Base-by-base conservation (phyloP, 2,797 vertebrate genomes). In the Hirundo rustica region DNA sequence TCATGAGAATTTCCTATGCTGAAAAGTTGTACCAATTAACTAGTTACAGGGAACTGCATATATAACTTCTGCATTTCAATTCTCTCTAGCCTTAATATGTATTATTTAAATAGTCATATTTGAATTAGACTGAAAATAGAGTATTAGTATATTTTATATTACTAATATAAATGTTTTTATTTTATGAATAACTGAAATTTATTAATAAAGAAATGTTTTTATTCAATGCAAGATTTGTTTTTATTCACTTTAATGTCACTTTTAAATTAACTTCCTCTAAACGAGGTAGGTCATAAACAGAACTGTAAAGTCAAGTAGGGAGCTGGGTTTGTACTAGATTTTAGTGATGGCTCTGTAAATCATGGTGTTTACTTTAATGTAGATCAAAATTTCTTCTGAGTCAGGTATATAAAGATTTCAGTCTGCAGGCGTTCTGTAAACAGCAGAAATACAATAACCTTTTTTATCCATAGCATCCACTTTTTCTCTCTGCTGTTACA, bases 401-500 rank as follows among this genome's bases (percentile, higher is more conserved):
- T 54, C 16, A 16, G 11, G 16, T 51, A 4, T 60, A 36, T 47
- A 7, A 85, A 38, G 27, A 30, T 9, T 36, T 73, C 0, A 0
- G n/a, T 54, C 47, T 77, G 45, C 42, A 32, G 14, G 32, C 5
- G 0, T 87, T 85, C 45, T 44, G 40, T 67, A 48, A 92, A 30
- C 45, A 55, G 14, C n/a, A 57, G 47, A 62, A 76, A 67, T 29
- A 7, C 21, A 9, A 32, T 8, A 57, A 26, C 13, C 1, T 45
- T 82, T 82, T 94, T 73, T 34, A 54, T 73, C 45, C 2, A 2
- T 4, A 22, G 15, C 34, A n/a, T 5, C 10, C 11, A 2, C 54
- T 1, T 65, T 60, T 38, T 9, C 48, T 82, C 1, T 0, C 8
- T 6, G 0, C 15, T 53, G 30, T 45, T 77, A 88, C 15, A 1